phyloP scores from a whole-genome alignment of 2,797 vertebrate species.

The Onychomys arenicola region DNA sequence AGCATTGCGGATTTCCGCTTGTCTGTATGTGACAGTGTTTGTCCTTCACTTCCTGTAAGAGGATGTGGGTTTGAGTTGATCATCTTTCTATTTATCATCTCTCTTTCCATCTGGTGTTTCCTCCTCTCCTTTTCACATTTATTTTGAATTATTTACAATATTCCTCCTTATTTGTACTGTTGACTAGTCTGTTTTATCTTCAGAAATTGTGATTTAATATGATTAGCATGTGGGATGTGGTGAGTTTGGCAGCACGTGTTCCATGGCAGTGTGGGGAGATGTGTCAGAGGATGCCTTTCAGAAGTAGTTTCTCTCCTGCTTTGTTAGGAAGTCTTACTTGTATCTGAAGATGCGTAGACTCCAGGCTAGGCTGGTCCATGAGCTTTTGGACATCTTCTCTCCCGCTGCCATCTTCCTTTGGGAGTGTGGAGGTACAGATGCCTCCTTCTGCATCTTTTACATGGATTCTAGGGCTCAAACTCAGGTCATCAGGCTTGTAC shows the following conservation, averaged over 20 bases:
- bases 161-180: background rate
- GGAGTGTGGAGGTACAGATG: background rate
- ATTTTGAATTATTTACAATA: slow-evolving; percentile 6
- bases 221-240: background rate
- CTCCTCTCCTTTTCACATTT: background rate
- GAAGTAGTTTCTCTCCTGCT: background rate
- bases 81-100: background rate
- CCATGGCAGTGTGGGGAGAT: no score
- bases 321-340: background rate
- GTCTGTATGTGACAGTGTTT: background rate
- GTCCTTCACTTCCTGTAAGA: background rate
- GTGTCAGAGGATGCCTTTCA: background rate
- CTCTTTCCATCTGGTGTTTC: background rate
- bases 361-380: background rate
- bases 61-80: background rate
- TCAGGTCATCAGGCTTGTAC: background rate
- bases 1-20: background rate
- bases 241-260: background rate
- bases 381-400: no score
- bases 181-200: background rate
- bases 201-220: background rate
- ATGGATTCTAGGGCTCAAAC: background rate
- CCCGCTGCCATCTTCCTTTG: no score
- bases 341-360: background rate
- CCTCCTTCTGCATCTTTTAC: background rate